Conservation (phyloP, 2,888 invertebrate genomes). For the Cepaea hortensis region DNA sequence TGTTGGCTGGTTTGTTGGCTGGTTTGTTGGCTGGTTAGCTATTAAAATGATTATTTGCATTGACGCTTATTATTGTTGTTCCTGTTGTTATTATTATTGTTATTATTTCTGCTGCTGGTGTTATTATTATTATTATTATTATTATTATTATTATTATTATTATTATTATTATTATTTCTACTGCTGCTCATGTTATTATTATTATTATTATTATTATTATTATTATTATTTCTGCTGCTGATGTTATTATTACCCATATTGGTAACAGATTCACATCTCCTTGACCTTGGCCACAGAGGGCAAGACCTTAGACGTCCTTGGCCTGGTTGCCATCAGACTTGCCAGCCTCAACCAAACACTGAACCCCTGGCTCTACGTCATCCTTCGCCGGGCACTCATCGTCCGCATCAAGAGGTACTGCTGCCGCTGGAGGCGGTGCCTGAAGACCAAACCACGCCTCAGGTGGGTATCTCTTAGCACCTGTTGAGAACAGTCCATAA, state of each 20-base stretch:
- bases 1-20: too few species aligned
- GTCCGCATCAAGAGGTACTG: conserved; percentile 46
- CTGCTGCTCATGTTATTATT: not conserved
- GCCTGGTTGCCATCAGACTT: conserved; percentile 69
- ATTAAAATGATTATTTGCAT: too few species aligned
- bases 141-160: not conserved
- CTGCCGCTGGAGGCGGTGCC: conserved; percentile 44
- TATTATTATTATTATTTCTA: not conserved
- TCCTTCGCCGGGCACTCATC: conserved; percentile 68
- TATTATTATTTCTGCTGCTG: not conserved
- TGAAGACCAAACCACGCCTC: not conserved
- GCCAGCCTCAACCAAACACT: conserved; percentile 75
- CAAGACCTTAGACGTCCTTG: conserved; percentile 59
- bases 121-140: not conserved
- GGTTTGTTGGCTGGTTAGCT: too few species aligned
- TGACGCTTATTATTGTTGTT: too few species aligned
- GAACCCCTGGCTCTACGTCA: conserved; percentile 75
- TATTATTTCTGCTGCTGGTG: not conserved
- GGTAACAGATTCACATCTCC: conserved; percentile 23
- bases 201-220: not conserved
- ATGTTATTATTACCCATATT: not conserved
- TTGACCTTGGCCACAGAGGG: conserved; percentile 46
- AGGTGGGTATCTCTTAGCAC: not conserved
- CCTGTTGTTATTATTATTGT: not conserved
- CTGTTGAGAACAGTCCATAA: too few species aligned